Evolutionary conservation across 2,888 invertebrate genomes (phyloP).

Genomic region (Perizoma flavofasciatum): DNA sequence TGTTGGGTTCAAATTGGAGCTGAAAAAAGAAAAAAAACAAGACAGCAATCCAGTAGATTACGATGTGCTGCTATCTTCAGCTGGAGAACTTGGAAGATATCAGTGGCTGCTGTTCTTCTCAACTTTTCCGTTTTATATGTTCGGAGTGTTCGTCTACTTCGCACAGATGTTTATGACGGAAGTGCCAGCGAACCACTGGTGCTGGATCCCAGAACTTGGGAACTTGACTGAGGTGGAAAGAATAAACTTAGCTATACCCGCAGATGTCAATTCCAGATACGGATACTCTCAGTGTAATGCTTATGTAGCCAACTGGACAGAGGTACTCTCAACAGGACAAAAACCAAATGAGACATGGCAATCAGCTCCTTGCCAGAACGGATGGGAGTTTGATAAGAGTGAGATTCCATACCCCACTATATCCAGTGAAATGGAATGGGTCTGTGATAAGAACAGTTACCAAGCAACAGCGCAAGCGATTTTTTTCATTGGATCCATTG

Average conservation of each 20-base stretch:
- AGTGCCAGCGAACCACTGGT: slow-evolving; percentile 50
- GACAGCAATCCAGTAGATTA: slow-evolving; percentile 40
- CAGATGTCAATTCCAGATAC: slow-evolving; percentile 45
- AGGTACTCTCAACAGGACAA: slow-evolving; percentile 46
- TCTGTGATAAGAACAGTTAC: slow-evolving; percentile 61
- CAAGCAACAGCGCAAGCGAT: slow-evolving; percentile 65
- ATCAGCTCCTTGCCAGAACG: slow-evolving; percentile 54
- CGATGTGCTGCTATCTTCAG: slow-evolving; percentile 47
- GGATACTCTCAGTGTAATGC: slow-evolving; percentile 58
- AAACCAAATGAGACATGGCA: slow-evolving; percentile 52
- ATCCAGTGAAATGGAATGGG: slow-evolving; percentile 64
- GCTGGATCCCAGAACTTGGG: slow-evolving; percentile 49
- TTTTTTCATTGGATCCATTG: slow-evolving; percentile 60
- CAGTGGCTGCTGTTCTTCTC: slow-evolving; percentile 45
- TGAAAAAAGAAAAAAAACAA: slow-evolving; percentile 28
- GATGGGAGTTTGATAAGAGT: slow-evolving; percentile 64
- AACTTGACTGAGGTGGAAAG: slow-evolving; percentile 46
- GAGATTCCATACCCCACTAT: slow-evolving; percentile 67
- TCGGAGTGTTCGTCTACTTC: slow-evolving; percentile 47
- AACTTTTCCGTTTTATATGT: slow-evolving; percentile 49
- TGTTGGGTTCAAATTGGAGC: slow-evolving; percentile 14
- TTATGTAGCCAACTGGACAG: slow-evolving; percentile 60
- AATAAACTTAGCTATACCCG: slow-evolving; percentile 45
- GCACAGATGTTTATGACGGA: slow-evolving; percentile 51
- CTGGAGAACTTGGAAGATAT: slow-evolving; percentile 50